Base-by-base conservation (phyloP, 2,797 vertebrate species). In the Anguilla pacifica region DNA sequence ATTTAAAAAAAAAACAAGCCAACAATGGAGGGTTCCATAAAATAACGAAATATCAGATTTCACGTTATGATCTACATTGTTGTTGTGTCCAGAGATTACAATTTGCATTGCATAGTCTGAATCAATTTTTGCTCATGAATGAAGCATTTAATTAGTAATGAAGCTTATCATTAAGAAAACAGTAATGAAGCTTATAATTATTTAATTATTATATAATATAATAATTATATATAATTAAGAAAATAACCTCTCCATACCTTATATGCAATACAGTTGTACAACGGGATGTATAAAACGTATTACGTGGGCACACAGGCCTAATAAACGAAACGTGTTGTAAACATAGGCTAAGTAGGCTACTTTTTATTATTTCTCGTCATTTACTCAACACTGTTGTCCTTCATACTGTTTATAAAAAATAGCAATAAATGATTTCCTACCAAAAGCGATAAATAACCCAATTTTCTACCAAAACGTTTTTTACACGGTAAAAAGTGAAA, bases 71-170 rank as follows among this genome's bases (percentile, higher is more conserved):
- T 39, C 74, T 22, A 25, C 22, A 19, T 43, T 43, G 15, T 43
- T 43, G 43, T n/a, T 19, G 19, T 22, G 35, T 19, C 3, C 17
- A 22, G 39, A 43, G 5, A 43, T 39, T n/a, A 77, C 15, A 51
- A 55, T 17, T 79, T 19, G 31, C 77, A 86, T 57, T 55, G 64
- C 15, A 72, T 31, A 17, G 70, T 55, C 67, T 67, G 31, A 35
- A 74, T 35, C 9, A 10, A 3, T 74, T 74, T 74, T 13, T 74
- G 2, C 17, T 19, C 51, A 25, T 53, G 7, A 53, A 86, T 31
- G 28, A 53, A 79, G 77, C 72, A 86, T 79, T 86, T 59, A 86
- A 86, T 86, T 86, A 86, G 72, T 43, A 72, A 28, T 22, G 4
- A 46, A 46, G 43, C 43, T 46, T 5, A 46, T 46, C 1, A 46